Conservation (phyloP, 2,113 vertebrate genomes). For the Dolichotis patagonum region DNA sequence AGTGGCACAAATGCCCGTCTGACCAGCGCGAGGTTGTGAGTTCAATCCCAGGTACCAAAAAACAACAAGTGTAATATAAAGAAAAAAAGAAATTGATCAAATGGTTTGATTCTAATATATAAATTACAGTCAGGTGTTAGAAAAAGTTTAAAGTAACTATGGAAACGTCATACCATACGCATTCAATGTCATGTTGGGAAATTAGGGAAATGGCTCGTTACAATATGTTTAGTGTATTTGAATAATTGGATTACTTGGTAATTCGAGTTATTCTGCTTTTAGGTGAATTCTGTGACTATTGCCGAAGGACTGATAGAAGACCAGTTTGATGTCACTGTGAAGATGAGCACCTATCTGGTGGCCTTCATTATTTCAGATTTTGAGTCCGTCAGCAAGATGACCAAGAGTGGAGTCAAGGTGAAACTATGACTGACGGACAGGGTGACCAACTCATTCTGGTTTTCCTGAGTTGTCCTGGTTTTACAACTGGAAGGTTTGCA, state of each 20-base stretch:
- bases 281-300: constrained; percentile 90
- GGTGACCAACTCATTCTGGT: background rate
- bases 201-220: background rate
- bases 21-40: no score
- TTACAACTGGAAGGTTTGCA: background rate
- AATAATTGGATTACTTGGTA: background rate
- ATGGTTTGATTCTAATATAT: background rate
- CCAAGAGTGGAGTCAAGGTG: constrained; percentile 91
- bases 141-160: constrained; percentile 14
- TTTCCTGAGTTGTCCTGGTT: background rate
- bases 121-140: constrained; percentile 11
- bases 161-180: background rate
- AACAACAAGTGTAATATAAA: no score
- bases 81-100: background rate
- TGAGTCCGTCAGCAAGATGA: constrained; percentile 92
- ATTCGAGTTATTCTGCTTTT: constrained; percentile 48
- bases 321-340: constrained; percentile 92
- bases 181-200: background rate
- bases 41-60: no score
- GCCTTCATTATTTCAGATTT: constrained; percentile 96
- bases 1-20: no score
- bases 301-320: constrained; percentile 91
- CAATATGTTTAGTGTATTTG: background rate
- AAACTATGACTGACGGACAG: constrained; percentile 47
- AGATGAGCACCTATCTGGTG: constrained; percentile 96